Base-by-base conservation (phyloP, 2,888 invertebrate genomes). In the Epiperipatus broadwayi region DNA sequence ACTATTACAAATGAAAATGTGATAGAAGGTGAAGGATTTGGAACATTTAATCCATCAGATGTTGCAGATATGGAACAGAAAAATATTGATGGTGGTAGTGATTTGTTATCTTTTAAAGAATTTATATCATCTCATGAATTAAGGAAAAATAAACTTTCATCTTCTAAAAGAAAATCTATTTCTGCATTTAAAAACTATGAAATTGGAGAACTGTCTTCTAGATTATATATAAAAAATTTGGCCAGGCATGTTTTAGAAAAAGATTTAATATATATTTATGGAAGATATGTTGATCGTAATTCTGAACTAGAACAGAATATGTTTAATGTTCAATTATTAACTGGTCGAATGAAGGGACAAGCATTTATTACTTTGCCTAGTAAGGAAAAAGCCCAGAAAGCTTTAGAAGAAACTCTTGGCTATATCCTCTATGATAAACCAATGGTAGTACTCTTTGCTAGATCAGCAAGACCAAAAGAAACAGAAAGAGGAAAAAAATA, bases 281-380 rank as follows among this genome's bases (percentile, higher is more conserved):
- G 70, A 42, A 65, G 74, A 37, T 85, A 75, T 49, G 53, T 67
- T 3, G 51, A 65, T 38, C 57, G 63, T 50, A 54, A 56, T 15
- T 50, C 55, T 33, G 59, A 64, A 37, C 54, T 54, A 29, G 61
- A 35, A 33, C 44, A 45, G 37, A 49, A 46, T 47, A 68, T 67
- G 53, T 72, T 69, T 52, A 65, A 69, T 56, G 71, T 89, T 3
- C 68, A 78, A 48, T 67, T 87, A 10, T 83, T 91, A 85, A 79
- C 84, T 58, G 91, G 91, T 1, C 69, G 84, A 52, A 89, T 91
- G 89, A 91, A 87, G 59, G 89, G 89, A 0, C 91, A 91, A 60
- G 87, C 84, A 1, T 91, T 91, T 66, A 69, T 91, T 1, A 81
- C 81, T 1, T 66, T 85, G 39, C 78, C 80, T 37, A 71, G 67